Base-by-base conservation (phyloP, 2,113 vertebrate species). In the Calypte anna region DNA sequence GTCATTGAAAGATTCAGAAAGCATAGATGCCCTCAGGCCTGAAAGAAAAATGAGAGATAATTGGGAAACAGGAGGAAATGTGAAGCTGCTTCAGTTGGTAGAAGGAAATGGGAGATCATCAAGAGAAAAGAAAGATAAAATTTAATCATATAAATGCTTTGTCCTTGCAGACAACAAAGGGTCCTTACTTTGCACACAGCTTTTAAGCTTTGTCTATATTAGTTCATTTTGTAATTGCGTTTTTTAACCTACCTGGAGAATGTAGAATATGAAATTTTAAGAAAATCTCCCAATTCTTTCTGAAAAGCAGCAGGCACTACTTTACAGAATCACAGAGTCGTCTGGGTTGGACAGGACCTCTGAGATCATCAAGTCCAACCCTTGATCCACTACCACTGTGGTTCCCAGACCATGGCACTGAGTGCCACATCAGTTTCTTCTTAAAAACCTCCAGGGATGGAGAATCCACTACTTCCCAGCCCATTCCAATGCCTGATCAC, bases 201-300 rank as follows among this genome's bases (percentile, higher is more conserved):
- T 63, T 78, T 90, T 75, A 76, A 73, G 27, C 27, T 76, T 91
- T 53, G 30, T n/a, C 61, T 76, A 64, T 82, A 20, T 80, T 76
- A 58, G 16, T 53, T 94, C 78, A 51, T 54, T 93, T 70, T 70
- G 23, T 67, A 82, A 92, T 80, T 89, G 13, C 12, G 53, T 50
- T 86, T 84, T 91, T 21, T 21, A 88, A 82, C 69, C 86, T 69
- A 63, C 27, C 17, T 72, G 53, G 21, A 63, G 11, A 85, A 82
- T 61, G 82, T 40, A 1, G 69, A 77, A 87, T 43, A 51, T 68
- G 40, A 48, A 66, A 92, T 92, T 51, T 40, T 76, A 85, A 92
- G 79, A 7, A 43, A 89, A 81, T 24, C 40, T 31, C 33, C 9
- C 15, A 22, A 38, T 59, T 51, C n/a, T 86, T 94, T 91, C 67